Base-by-base conservation (phyloP, 2,797 vertebrate genomes). In the Sardinella longiceps region DNA sequence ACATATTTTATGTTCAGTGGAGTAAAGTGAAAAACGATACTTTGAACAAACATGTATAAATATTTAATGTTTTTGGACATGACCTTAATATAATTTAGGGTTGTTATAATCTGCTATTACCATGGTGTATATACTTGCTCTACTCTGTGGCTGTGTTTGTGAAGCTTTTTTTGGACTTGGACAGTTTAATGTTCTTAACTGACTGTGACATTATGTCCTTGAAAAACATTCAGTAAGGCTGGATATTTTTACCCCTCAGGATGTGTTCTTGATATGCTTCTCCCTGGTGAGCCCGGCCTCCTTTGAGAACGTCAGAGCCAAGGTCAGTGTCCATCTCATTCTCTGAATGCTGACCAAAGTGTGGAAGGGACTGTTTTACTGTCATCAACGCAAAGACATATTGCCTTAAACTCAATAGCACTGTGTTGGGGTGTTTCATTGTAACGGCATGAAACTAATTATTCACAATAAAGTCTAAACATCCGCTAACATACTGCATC, bases 191-290 rank as follows among this genome's bases (percentile, higher is more conserved):
- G 33, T 43, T 77, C 70, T 77, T 77, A 33, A 23, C 33, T 77
- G 70, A 18, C 7, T 46, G n/a, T 83, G 58, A 50, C 50, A 74
- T 53, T 23, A 53, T 43, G 51, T 25, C 25, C 33, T 83, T 30
- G n/a, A 45, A 53, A 30, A 77, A 51, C 39, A 2, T 5, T 48
- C 39, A 63, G 48, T 82, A 43, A 77, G 15, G 3, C 46, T 82
- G 45, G 66, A 37, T 81, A 12, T 86, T 80, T 46, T 86, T 14
- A 43, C 70, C 92, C 87, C 87, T 37, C 90, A 97, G 97, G 97
- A 97, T 14, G 97, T 97, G 85, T 97, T 97, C 91, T 89, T 97
- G 91, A 97, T 97, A 89, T 97, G 97, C 90, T 97, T 97, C 92
- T 97, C 97, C 28, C 89, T 97, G 85, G 97, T 97, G 93, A 97